Conservation (phyloP, 2,113 vertebrate species). For the Oreotrochilus melanogaster region DNA sequence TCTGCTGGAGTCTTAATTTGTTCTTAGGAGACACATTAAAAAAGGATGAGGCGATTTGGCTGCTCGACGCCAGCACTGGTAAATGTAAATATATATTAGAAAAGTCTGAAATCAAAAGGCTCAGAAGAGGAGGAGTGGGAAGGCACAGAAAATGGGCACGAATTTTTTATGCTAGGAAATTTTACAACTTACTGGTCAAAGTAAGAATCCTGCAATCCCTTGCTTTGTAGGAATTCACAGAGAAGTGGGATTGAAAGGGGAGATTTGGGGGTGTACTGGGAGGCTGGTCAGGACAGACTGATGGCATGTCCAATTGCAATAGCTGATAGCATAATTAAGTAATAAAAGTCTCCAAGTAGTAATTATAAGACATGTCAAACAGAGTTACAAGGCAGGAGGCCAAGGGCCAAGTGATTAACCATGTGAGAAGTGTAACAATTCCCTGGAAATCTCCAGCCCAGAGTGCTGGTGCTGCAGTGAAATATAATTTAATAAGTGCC, state of each 20-base stretch:
- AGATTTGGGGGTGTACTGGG: background rate
- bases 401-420: conserved; percentile 51
- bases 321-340: conserved; percentile 40
- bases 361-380: conserved; percentile 26
- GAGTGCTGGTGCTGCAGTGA: background rate
- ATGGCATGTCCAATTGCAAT: background rate
- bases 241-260: background rate
- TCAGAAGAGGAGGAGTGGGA: background rate
- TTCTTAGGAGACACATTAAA: conserved; percentile 17
- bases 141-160: background rate
- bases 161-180: background rate
- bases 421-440: conserved; percentile 14
- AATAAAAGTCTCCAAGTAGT: conserved; percentile 52
- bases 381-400: conserved; percentile 30
- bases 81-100: background rate
- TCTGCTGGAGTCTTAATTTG: conserved; percentile 24
- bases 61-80: background rate
- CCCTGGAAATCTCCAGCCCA: conserved; percentile 35
- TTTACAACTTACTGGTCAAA: background rate
- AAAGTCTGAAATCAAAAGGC: conserved; percentile 7
- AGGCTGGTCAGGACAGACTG: background rate
- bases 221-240: background rate
- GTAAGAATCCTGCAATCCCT: background rate
- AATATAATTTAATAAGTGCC: background rate
- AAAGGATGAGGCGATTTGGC: background rate